A percentile compares a stretch with the other conserved stretches of the same genome.
Conservation (phyloP, 2,888 invertebrate species). For the Ennomos erosarius region DNA sequence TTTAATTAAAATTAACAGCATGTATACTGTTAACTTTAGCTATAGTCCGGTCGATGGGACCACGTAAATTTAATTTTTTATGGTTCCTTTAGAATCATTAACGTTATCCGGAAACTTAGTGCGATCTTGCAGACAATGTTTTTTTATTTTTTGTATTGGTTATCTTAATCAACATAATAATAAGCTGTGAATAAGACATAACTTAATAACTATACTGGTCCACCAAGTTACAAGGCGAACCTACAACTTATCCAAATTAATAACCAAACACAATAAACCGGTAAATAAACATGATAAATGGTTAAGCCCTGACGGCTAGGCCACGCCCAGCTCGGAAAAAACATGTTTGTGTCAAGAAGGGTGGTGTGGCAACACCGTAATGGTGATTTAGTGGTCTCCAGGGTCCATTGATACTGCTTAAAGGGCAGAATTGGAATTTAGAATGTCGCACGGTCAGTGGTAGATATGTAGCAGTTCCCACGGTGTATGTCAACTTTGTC, state of each 20-base stretch:
- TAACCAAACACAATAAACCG: conserved; percentile 38
- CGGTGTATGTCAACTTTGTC: conserved; percentile 6
- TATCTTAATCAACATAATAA: no score
- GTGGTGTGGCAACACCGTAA: conserved; percentile 20
- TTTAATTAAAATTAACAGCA: no score
- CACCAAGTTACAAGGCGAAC: background rate
- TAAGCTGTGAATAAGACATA: background rate
- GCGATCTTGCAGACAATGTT: no score
- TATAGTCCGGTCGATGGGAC: no score
- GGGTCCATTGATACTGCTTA: conserved; percentile 33
- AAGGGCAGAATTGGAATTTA: conserved; percentile 39
- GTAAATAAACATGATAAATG: conserved; percentile 19
- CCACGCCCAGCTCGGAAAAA: conserved; percentile 18
- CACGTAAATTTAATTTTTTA: no score
- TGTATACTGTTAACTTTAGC: no score
- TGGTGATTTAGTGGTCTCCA: conserved; percentile 22
- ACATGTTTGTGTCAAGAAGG: conserved; percentile 2
- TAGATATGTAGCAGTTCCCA: conserved; percentile 29
- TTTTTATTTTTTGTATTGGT: no score
- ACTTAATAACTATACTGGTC: background rate
- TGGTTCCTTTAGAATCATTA: no score
- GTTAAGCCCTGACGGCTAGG: conserved; percentile 4
- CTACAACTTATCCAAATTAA: conserved; percentile 9
- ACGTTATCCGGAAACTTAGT: no score
- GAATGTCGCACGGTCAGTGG: conserved; percentile 27